phyloP scores from a whole-genome alignment of 2,797 vertebrate genomes.

The Platalea minor region DNA sequence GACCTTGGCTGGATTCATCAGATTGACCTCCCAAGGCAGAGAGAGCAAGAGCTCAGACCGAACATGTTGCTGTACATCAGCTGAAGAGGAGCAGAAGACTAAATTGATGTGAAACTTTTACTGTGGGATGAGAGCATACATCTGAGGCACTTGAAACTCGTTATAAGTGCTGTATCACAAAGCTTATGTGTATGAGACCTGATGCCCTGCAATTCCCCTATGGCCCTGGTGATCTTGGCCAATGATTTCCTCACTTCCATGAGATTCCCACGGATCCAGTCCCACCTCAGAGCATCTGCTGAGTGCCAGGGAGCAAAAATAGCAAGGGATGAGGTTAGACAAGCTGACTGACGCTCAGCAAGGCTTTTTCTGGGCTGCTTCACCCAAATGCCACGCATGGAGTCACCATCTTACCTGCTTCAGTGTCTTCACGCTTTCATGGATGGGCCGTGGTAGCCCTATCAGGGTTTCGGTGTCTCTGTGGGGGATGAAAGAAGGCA shows the following conservation, averaged over 20 bases:
- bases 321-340: background rate
- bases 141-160: background rate
- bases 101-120: background rate
- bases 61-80: background rate
- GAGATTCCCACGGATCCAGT: background rate
- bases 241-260: background rate
- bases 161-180: background rate
- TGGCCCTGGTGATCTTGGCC: background rate
- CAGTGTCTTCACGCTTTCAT: conserved; percentile 94
- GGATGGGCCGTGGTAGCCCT: conserved; percentile 92
- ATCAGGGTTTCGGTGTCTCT: conserved; percentile 96
- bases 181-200: background rate
- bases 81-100: background rate
- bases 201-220: background rate
- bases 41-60: background rate
- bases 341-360: background rate
- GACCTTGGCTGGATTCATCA: background rate
- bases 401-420: conserved; percentile 83
- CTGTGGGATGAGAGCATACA: background rate
- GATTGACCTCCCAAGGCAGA: background rate
- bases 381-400: fast-evolving
- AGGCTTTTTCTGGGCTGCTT: background rate
- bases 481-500: background rate
- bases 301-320: background rate
- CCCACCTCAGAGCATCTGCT: background rate